Conservation (phyloP, 1,140 invertebrate species). For the Drosophila nannoptera region DNA sequence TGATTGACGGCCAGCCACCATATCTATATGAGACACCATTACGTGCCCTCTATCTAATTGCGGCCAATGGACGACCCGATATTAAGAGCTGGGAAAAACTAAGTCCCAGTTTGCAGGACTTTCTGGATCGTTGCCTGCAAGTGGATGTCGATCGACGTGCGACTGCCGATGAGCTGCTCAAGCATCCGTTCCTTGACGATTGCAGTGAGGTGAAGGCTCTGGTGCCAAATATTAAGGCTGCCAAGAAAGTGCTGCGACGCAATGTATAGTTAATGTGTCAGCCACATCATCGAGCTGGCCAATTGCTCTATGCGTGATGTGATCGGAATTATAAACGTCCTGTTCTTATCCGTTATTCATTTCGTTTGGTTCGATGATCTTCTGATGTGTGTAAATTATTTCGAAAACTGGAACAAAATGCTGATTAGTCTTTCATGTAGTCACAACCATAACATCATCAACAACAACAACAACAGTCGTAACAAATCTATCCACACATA, state of each 20-base stretch:
- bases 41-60: constrained; percentile 96
- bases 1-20: constrained; percentile 98
- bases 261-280: constrained; percentile 75
- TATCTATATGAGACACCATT: constrained; percentile 97
- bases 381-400: constrained; percentile 53
- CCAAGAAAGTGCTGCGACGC: constrained; percentile 80
- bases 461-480: constrained; percentile 28
- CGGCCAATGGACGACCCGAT: constrained; percentile 95
- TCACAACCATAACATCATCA: constrained; percentile 18
- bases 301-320: constrained; percentile 67
- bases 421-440: constrained; percentile 64
- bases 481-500: constrained; percentile 9
- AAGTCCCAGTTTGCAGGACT: constrained; percentile 88
- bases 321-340: constrained; percentile 5
- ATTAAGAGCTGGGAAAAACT: constrained; percentile 91
- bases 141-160: constrained; percentile 94
- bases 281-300: constrained; percentile 58
- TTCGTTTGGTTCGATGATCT: constrained; percentile 2
- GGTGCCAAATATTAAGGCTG: constrained; percentile 94
- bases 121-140: constrained; percentile 94
- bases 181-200: constrained; percentile 92
- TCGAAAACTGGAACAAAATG: constrained; percentile 64
- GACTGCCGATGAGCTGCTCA: constrained; percentile 90
- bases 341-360: not conserved
- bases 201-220: constrained; percentile 91